Conservation (phyloP, 2,797 vertebrate genomes). For the Liparis tanakae region DNA sequence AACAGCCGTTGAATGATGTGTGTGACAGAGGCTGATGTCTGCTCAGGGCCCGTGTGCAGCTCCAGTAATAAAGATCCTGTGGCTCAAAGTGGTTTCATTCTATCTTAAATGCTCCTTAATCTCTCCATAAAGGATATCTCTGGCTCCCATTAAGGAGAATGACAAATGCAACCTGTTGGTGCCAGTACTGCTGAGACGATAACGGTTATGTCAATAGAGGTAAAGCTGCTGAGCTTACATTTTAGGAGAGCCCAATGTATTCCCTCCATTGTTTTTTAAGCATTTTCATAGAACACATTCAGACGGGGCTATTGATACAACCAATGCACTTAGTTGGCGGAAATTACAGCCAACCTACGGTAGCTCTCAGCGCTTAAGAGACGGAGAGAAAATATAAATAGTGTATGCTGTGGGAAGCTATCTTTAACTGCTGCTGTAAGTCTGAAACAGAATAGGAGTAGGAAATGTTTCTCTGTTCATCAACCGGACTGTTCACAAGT, state of each 20-base stretch:
- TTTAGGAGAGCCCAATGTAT: constrained; percentile 27
- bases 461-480: constrained; percentile 34
- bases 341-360: constrained; percentile 35
- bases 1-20: constrained; percentile 71
- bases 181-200: constrained; percentile 49
- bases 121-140: constrained; percentile 60
- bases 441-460: constrained; percentile 33
- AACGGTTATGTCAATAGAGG: constrained; percentile 36
- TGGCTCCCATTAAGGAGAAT: constrained; percentile 54
- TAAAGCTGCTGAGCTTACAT: constrained; percentile 33
- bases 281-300: constrained; percentile 25
- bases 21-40: constrained; percentile 73
- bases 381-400: constrained; percentile 29
- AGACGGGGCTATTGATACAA: constrained; percentile 23
- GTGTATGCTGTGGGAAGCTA: constrained; percentile 28
- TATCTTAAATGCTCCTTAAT: constrained; percentile 75
- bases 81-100: constrained; percentile 67
- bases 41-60: constrained; percentile 66
- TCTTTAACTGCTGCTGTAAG: constrained; percentile 35
- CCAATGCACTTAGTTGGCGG: constrained; percentile 10
- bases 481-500: constrained; percentile 47
- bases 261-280: constrained; percentile 13
- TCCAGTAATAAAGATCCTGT: constrained; percentile 67
- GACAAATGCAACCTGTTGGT: constrained; percentile 60
- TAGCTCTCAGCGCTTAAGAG: constrained; percentile 30